Evolutionary conservation across 2,113 vertebrate species (phyloP), one percentile per base, ranked within the genome.

Genomic region (Capra hircus): DNA sequence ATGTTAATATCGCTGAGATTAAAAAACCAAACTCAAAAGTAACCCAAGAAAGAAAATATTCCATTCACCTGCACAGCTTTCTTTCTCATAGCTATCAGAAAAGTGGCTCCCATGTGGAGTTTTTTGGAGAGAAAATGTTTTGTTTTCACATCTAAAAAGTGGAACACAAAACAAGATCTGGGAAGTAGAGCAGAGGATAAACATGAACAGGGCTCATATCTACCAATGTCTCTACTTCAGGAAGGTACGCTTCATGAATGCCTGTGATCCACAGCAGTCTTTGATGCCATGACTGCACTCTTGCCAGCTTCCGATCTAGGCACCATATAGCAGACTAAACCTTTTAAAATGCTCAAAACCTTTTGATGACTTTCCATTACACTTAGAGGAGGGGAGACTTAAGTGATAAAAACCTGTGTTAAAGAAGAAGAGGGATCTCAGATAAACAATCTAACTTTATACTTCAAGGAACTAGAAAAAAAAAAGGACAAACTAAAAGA

Each of bases 361-460:
- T 43, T 80, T 33, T 15, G 8, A 15, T 52, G 33, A 21, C 5
- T 48, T 91, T 59, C 19, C 11, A 62, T 9, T 7, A 27, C 16
- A 15, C 12, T 64, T 52, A 48, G 88, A 27, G 10, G 50, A n/a
- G 9, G 16, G 9, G 71, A 43, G 19, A 52, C 40, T 95, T 16
- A 19, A 64, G 19, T 55, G 19, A 71, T 83, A 17, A 90, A 60
- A 5, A 59, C 19, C 19, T 50, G 25, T 50, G 15, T n/a, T 77
- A 74, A 95, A 43, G 64, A 95, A 43, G 64, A 88, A 88, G 57
- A 53, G 27, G 55, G 87, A 94, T 67, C 77, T 89, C 36, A 78
- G 55, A 15, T 89, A 77, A 90, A 27, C 27, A 60, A 33, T 30
- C 25, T 74, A 36, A 90, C 12, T 50, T 27, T 43, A 62, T 3